These are phyloP conservation scores for Thamnophis sirtalis DNA, from an alignment of 2,113 vertebrate species.

Conservation along the genomic window DNA sequence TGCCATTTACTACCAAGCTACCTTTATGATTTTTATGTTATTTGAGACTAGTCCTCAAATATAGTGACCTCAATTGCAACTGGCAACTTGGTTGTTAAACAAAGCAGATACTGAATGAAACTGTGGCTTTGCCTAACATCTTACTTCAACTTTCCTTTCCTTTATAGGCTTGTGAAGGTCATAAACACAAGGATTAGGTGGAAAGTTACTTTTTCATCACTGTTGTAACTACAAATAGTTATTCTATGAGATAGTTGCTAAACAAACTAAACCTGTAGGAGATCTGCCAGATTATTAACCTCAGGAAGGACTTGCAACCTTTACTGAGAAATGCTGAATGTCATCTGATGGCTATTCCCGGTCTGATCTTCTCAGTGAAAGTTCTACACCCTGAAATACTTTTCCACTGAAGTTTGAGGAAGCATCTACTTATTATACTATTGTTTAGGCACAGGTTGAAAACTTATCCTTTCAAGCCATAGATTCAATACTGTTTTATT, in stretches of 20 bases:
- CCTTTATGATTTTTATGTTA: background rate
- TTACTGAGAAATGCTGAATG: background rate
- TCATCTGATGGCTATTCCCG: background rate
- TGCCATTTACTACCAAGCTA: background rate
- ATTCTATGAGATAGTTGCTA: background rate
- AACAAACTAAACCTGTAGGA: background rate
- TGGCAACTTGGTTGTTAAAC: background rate
- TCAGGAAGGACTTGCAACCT: background rate
- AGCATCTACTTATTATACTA: background rate
- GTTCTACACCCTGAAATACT: background rate
- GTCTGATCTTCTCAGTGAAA: background rate
- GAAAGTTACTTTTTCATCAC: background rate
- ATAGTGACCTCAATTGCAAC: background rate
- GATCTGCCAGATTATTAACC: background rate
- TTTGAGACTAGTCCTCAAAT: background rate
- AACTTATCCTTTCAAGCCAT: background rate
- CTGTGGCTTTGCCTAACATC: background rate
- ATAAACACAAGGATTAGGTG: background rate
- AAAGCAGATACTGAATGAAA: background rate
- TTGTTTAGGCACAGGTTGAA: background rate
- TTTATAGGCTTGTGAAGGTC: background rate
- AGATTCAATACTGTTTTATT: background rate
- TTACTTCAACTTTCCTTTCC: background rate
- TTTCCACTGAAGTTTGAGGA: background rate
- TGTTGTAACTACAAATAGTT: background rate